Evolutionary conservation across 1,140 invertebrate genomes (phyloP), one percentile per base, ranked within the genome.

Genomic region (Plectus sambesii): DNA sequence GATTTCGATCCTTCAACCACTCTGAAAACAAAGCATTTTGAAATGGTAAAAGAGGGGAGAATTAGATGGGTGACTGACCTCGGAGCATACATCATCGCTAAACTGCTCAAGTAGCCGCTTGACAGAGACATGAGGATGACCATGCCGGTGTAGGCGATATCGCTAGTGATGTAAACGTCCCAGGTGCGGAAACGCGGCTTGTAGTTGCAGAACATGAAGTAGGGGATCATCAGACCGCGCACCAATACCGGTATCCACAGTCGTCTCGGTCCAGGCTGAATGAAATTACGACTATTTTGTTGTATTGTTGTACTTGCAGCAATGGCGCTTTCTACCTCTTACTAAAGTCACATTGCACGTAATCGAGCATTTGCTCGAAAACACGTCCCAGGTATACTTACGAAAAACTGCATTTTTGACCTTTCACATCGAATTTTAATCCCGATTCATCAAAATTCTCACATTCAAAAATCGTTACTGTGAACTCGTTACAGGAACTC

Each of bases 41-140:
- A 12, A 15, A 15, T 12, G 20, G 25, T 41, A n/a, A n/a, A n/a
- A n/a, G n/a, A n/a, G 9, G 25, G 42, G 20, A 51, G 20, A 24
- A 25, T 3, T 6, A 15, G 38, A 37, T 30, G 3, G n/a, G n/a
- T n/a, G 22, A 71, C 74, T 79, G 75, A 89, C 87, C 80, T 80
- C 36, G 87, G 82, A 49, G 87, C 83, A 74, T 93, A 96, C 87
- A 96, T 94, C 90, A 98, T 96, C 36, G 80, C 81, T 17, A 96
- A 70, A 5, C 87, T 89, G 59, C 86, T 88, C 57, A 81, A 82
- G 68, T 97, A 96, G 1, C 92, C 92, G 46, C 82, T 86, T 23
- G 80, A 83, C 52, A 89, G 73, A 25, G 84, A 87, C 73, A 94
- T 77, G 0, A 83, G 56, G 1, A 82, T 72, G 0, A 78, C 80